Evolutionary conservation across 2,797 vertebrate species (phyloP), one percentile per base, ranked within the genome.

Genomic region (Euphonia xanthogaster): DNA sequence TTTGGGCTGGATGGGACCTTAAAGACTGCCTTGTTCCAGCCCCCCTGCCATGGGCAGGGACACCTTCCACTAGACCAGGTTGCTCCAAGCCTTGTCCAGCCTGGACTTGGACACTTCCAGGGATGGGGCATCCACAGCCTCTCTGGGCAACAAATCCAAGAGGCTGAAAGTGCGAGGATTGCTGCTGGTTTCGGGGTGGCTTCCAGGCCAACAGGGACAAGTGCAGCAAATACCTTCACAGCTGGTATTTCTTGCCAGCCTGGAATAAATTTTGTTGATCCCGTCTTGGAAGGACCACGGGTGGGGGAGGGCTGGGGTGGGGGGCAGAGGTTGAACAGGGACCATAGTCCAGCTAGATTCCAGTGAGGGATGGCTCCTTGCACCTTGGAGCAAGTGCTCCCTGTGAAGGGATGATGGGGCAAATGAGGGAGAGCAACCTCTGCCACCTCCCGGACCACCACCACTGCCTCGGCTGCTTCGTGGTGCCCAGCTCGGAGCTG

Each of bases 341-440:
- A 72, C 55, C 10, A 4, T 90, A 94, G 88, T 86, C 65, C 63
- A 51, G 63, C 42, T 90, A 74, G 61, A n/a, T 87, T 30, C 6
- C 75, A 71, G 66, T 77, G 84, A 67, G 72, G 48, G 61, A 83
- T 78, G 91, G 79, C 71, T 96, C 76, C 85, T 53, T 14, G 39
- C 60, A 58, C 23, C 27, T 48, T 3, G 15, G 72, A 68, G 87
- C 42, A 44, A 77, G 42, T 0, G 1, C 42, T 92, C 33, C 73
- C 81, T 71, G 40, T 2, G 0, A 50, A 40, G 73, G 74, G 86
- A 61, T 0, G 0, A 25, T 1, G 21, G 51, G 30, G 68, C 3
- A 3, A 66, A 75, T 5, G 45, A 65, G 86, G 90, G 77, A 62
- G 80, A 54, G 75, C 54, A 61, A 9, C 50, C 67, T 81, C 53